Evolutionary conservation across 2,888 invertebrate genomes (phyloP).

Genomic region (Ochropacha duplaris): DNA sequence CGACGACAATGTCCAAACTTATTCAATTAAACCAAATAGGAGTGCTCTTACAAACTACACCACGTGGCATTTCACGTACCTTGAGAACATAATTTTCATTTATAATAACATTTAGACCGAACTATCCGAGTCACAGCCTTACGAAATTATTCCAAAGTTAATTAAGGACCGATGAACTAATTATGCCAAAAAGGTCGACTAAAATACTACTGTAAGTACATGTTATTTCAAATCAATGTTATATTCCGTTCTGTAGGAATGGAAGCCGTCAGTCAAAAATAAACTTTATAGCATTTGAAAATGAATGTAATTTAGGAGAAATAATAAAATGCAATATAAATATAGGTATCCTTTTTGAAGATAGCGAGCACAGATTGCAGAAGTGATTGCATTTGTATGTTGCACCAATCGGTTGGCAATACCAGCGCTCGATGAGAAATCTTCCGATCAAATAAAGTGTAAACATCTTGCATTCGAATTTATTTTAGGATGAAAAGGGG

Average conservation of each 20-base stretch:
- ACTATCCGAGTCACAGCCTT: background rate
- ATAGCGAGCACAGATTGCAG: background rate
- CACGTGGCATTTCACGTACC: slow-evolving; percentile 28
- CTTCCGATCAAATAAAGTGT: slow-evolving; percentile 22
- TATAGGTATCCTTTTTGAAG: background rate
- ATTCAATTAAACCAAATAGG: slow-evolving; percentile 58
- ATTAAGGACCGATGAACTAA: background rate
- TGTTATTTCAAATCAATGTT: background rate
- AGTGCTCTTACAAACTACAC: slow-evolving; percentile 29
- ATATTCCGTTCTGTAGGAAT: background rate
- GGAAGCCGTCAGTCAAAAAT: background rate
- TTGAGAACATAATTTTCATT: slow-evolving; percentile 10
- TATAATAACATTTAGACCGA: background rate
- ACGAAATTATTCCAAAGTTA: background rate
- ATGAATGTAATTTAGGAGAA: background rate
- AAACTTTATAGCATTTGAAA: background rate
- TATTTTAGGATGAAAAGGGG: slow-evolving; percentile 13
- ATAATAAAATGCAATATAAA: background rate
- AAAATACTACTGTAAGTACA: background rate
- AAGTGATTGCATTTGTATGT: slow-evolving; percentile 25
- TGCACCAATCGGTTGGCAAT: slow-evolving; percentile 32
- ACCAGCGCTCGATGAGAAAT: slow-evolving; percentile 34
- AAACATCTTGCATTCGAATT: slow-evolving; percentile 6
- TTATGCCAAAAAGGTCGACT: background rate
- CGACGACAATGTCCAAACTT: slow-evolving; percentile 49